Evolutionary conservation across 2,888 invertebrate genomes (phyloP).

Genomic region (Osmoderma eremita): DNA sequence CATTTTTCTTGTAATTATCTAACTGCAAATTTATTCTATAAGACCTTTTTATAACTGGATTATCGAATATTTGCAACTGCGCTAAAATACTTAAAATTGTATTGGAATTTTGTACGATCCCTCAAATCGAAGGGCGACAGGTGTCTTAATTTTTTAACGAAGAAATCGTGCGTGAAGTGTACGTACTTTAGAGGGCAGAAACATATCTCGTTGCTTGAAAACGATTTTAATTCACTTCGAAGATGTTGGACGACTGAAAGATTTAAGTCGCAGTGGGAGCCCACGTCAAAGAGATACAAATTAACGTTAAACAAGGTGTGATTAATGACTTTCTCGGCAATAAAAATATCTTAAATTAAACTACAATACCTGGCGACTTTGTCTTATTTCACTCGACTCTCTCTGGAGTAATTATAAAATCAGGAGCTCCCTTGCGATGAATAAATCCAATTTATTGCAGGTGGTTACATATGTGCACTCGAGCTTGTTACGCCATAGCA

Average conservation of each 20-base stretch:
- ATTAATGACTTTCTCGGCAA: constrained; percentile 56
- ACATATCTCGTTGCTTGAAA: constrained; percentile 32
- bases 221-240: constrained; percentile 38
- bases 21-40: too few relatives aligned
- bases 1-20: too few relatives aligned
- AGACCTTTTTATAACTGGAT: too few relatives aligned
- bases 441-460: constrained; percentile 26
- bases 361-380: constrained; percentile 27
- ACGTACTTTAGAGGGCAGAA: constrained; percentile 7
- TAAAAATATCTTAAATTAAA: constrained; percentile 50
- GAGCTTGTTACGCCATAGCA: constrained; percentile 12
- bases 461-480: neutral
- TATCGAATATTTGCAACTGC: too few relatives aligned
- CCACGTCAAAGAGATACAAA: constrained; percentile 53
- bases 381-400: constrained; percentile 16
- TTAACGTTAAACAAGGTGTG: constrained; percentile 57
- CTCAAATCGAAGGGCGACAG: neutral
- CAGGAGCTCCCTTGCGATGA: constrained; percentile 7
- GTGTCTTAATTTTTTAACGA: constrained; percentile 21
- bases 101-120: neutral
- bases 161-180: constrained; percentile 36
- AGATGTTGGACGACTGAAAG: constrained; percentile 14
- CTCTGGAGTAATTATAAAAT: constrained; percentile 9
- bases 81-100: neutral
- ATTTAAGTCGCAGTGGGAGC: constrained; percentile 40